Conservation (phyloP, 2,113 vertebrate genomes). For the Cynocephalus volans region DNA sequence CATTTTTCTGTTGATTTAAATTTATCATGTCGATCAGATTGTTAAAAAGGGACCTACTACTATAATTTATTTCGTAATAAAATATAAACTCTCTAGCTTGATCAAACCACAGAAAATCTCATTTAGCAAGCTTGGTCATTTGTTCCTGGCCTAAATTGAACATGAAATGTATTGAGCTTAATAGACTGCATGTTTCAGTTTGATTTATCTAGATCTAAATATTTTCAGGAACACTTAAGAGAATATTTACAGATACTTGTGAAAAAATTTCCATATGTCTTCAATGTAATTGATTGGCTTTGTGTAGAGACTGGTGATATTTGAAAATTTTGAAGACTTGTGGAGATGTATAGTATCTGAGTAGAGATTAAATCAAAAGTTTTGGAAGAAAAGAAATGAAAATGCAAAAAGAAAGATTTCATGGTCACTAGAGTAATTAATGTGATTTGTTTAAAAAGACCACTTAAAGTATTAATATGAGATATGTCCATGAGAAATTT, state of each 20-base stretch:
- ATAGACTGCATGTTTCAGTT: background rate
- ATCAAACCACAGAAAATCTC: constrained; percentile 85
- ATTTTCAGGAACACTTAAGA: constrained; percentile 63
- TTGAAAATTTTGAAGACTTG: constrained; percentile 56
- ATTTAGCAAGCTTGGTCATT: constrained; percentile 87
- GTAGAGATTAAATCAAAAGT: constrained; percentile 18
- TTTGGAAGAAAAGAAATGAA: constrained; percentile 38
- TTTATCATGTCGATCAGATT: background rate
- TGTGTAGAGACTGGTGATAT: constrained; percentile 23
- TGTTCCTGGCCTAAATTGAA: constrained; percentile 88
- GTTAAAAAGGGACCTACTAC: background rate
- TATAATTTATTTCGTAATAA: constrained; percentile 86
- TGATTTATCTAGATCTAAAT: constrained; percentile 33
- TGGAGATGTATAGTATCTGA: background rate
- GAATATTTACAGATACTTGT: constrained; percentile 21
- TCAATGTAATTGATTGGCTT: constrained; percentile 54
- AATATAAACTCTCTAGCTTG: constrained; percentile 85
- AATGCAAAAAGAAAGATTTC: constrained; percentile 47
- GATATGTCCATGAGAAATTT: background rate
- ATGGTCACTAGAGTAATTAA: constrained; percentile 39
- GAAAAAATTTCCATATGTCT: background rate
- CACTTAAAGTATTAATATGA: too few relatives aligned
- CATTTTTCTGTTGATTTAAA: constrained; percentile 38
- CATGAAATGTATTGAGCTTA: constrained; percentile 60
- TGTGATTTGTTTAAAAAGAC: constrained; percentile 51